phyloP scores from a whole-genome alignment of 2,113 vertebrate genomes.

The Mirza zaza region DNA sequence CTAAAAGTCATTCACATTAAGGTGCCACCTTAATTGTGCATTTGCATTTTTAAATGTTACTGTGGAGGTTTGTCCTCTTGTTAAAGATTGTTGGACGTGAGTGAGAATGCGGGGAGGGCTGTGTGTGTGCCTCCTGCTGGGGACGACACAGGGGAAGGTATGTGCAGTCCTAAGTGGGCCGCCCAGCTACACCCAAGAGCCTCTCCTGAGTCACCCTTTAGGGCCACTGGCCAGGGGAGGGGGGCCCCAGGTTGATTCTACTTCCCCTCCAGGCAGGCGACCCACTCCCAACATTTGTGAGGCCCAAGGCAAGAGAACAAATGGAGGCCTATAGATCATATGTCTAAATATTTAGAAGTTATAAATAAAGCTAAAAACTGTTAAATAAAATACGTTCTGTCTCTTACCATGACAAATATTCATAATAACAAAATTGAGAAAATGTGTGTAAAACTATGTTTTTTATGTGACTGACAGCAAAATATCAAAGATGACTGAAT shows the following conservation, averaged over 20 bases:
- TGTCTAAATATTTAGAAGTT: conserved; percentile 49
- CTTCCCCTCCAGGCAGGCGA: background rate
- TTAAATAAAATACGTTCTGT: conserved; percentile 49
- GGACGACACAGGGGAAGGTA: background rate
- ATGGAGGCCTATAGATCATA: background rate
- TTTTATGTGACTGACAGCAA: conserved; percentile 46
- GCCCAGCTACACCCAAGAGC: background rate
- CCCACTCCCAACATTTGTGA: background rate
- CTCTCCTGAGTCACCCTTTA: background rate
- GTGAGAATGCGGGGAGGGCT: background rate
- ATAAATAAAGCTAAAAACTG: conserved; percentile 44
- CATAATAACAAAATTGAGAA: conserved; percentile 51
- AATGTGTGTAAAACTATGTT: conserved; percentile 37
- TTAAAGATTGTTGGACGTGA: conserved; percentile 5
- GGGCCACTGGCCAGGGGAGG: background rate
- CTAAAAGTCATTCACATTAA: conserved; percentile 13
- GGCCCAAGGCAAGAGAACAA: background rate
- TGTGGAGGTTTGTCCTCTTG: conserved; percentile 1
- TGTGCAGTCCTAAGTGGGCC: background rate
- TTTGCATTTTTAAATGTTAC: conserved; percentile 44
- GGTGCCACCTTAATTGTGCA: background rate
- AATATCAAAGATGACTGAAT: conserved; percentile 50
- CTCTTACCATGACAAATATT: conserved; percentile 59
- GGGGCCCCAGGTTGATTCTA: fast-evolving
- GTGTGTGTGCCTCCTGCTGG: background rate